A percentile compares a stretch with the other conserved stretches of the same genome.
Conservation (phyloP, 1,140 invertebrate species). For the Apocrypta bakeri region DNA sequence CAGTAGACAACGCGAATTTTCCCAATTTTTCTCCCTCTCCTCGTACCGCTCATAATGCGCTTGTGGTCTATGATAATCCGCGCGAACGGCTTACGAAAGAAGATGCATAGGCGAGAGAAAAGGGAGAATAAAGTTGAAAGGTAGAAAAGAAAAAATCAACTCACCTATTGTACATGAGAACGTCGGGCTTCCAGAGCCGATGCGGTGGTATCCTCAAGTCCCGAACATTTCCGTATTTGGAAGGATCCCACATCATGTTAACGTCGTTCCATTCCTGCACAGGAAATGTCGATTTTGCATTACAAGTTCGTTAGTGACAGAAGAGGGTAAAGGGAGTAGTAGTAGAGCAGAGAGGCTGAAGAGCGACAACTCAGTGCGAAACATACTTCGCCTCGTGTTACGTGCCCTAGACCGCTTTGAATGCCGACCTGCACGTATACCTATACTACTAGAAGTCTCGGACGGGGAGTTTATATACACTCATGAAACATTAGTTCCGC, state of each 20-base stretch:
- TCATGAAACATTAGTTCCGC: too few species aligned
- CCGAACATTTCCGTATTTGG: conserved; percentile 96
- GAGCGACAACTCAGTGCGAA: too few species aligned
- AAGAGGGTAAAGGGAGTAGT: too few species aligned
- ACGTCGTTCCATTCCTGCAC: conserved; percentile 98
- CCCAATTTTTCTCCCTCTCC: conserved; percentile 3
- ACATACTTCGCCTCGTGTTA: too few species aligned
- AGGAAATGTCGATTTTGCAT: conserved; percentile 53
- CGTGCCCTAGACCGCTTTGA: too few species aligned
- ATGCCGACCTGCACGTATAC: too few species aligned
- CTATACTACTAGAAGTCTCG: too few species aligned
- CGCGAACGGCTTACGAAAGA: not conserved
- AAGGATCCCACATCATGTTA: conserved; percentile 97
- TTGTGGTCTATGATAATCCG: not conserved
- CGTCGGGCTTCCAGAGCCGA: conserved; percentile 98
- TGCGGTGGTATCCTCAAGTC: conserved; percentile 96
- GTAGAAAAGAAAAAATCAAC: conserved; percentile 34
- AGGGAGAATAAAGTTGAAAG: not conserved
- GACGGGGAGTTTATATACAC: too few species aligned
- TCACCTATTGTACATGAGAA: conserved; percentile 99
- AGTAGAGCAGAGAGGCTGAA: not conserved
- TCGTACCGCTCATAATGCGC: not conserved
- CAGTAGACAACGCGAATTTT: not conserved
- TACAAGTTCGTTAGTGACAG: conserved; percentile 25
- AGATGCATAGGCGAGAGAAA: not conserved